phyloP scores from a whole-genome alignment of 1,140 invertebrate genomes.

The Drosophila takahashii region DNA sequence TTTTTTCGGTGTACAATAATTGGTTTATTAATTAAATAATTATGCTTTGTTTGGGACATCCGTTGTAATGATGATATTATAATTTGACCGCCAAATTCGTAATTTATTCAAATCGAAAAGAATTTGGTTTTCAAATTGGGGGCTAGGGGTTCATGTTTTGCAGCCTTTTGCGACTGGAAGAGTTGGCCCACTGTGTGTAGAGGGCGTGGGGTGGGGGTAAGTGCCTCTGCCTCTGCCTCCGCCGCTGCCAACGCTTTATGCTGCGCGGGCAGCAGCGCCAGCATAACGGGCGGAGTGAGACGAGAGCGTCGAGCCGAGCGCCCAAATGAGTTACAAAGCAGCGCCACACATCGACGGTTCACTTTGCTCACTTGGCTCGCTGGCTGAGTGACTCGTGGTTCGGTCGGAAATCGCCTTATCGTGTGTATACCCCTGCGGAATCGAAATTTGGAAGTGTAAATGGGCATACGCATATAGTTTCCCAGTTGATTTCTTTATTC shows the following conservation, averaged over 20 bases:
- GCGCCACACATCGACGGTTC: conserved; percentile 73
- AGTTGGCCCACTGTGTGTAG: conserved; percentile 17
- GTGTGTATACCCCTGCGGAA: conserved; percentile 41
- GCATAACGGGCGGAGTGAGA: conserved; percentile 54
- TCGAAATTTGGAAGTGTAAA: conserved; percentile 17
- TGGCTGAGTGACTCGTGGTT: conserved; percentile 46
- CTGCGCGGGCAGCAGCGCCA: conserved; percentile 38
- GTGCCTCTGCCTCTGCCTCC: conserved; percentile 9
- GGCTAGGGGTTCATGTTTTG: neutral
- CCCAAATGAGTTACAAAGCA: conserved; percentile 73
- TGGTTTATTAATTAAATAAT: neutral
- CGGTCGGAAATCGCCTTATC: conserved; percentile 41
- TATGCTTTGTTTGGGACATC: neutral
- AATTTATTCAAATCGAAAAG: neutral
- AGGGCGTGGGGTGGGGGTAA: conserved; percentile 9
- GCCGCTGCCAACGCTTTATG: conserved; percentile 18
- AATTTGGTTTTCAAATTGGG: neutral
- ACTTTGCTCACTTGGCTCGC: conserved; percentile 34
- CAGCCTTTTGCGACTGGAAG: conserved; percentile 5
- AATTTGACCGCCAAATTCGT: neutral
- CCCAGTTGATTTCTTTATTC: conserved; percentile 3
- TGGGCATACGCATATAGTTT: neutral
- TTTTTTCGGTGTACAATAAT: too few species aligned
- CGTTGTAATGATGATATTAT: neutral
- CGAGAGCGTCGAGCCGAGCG: conserved; percentile 43